A percentile compares a stretch with the other conserved stretches of the same genome.
Conservation (phyloP, 2,113 vertebrate species). For the Potamarius usumacintae region DNA sequence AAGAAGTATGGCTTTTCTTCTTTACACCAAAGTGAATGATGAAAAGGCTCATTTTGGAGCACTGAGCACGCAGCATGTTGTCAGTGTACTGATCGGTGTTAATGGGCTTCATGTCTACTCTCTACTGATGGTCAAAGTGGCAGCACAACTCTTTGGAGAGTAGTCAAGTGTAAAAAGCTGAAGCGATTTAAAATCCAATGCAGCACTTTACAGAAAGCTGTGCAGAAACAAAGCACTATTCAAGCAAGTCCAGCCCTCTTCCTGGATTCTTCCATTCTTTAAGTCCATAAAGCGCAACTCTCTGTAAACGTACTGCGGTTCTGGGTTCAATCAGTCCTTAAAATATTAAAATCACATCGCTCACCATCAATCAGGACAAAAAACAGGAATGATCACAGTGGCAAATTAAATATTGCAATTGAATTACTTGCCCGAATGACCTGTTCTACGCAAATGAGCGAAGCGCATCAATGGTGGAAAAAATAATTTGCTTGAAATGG, state of each 20-base stretch:
- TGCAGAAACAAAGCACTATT: not conserved
- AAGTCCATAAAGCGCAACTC: not conserved
- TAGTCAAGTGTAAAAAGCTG: conserved; percentile 34
- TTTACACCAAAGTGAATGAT: not conserved
- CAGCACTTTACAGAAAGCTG: conserved; percentile 36
- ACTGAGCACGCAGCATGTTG: not conserved
- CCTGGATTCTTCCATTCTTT: not conserved
- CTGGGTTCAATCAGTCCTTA: not conserved
- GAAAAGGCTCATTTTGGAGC: conserved; percentile 10
- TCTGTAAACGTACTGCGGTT: not conserved
- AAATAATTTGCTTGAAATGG: conserved; percentile 17
- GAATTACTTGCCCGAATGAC: conserved; percentile 17
- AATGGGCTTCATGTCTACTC: conserved; percentile 32
- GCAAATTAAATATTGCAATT: conserved; percentile 48
- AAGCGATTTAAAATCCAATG: conserved; percentile 31
- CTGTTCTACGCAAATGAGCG: not conserved
- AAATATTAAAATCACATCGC: not conserved
- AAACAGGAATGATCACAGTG: conserved; percentile 43
- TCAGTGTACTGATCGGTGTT: conserved; percentile 27
- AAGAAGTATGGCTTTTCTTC: conserved; percentile 44
- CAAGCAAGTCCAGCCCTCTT: conserved; percentile 18
- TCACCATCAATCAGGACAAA: conserved; percentile 14
- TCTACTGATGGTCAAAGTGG: conserved; percentile 33
- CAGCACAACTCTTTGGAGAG: not conserved
- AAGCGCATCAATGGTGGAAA: conserved; percentile 13